A percentile compares a stretch with the other conserved stretches of the same genome.
phyloP scores from a whole-genome alignment of 2,888 invertebrate species.

The Lampropteryx suffumata region DNA sequence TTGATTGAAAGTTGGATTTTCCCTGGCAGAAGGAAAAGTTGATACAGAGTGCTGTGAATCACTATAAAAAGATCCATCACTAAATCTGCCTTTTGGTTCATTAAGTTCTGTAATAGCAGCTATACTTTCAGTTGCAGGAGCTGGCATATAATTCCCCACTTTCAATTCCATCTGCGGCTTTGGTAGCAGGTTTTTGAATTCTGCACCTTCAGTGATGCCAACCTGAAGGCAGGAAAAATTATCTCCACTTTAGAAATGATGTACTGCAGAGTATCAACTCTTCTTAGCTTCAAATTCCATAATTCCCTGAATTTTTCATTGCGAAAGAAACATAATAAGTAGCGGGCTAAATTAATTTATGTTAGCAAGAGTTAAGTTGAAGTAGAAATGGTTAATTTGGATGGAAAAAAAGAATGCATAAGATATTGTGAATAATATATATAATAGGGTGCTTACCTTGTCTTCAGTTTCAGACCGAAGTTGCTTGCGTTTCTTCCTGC shows the following conservation, averaged over 20 bases:
- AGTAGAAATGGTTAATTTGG: conserved; percentile 13
- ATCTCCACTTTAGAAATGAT: conserved; percentile 82
- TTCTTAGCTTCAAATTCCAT: conserved; percentile 77
- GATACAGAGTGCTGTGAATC: conserved; percentile 54
- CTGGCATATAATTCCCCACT: conserved; percentile 59
- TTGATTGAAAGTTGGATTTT: conserved; percentile 52
- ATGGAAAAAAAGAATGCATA: neutral
- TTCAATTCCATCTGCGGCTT: conserved; percentile 69
- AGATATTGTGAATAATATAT: conserved; percentile 3
- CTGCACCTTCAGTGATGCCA: conserved; percentile 82
- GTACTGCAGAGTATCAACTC: conserved; percentile 74
- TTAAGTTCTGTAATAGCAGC: conserved; percentile 45
- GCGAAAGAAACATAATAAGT: conserved; percentile 44
- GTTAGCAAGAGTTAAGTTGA: conserved; percentile 14
- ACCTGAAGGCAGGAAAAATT: conserved; percentile 83
- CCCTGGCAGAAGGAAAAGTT: conserved; percentile 43
- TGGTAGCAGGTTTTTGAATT: conserved; percentile 76
- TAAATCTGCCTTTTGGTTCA: conserved; percentile 62
- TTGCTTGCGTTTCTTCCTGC: conserved; percentile 83
- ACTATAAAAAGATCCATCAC: conserved; percentile 71
- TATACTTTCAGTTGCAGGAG: conserved; percentile 53
- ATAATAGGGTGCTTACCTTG: conserved; percentile 51
- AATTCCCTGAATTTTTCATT: conserved; percentile 64
- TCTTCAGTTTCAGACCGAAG: conserved; percentile 39
- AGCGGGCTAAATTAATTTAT: conserved; percentile 32